Evolutionary conservation across 2,888 invertebrate genomes (phyloP).

Genomic region (Schizaphis graminum): DNA sequence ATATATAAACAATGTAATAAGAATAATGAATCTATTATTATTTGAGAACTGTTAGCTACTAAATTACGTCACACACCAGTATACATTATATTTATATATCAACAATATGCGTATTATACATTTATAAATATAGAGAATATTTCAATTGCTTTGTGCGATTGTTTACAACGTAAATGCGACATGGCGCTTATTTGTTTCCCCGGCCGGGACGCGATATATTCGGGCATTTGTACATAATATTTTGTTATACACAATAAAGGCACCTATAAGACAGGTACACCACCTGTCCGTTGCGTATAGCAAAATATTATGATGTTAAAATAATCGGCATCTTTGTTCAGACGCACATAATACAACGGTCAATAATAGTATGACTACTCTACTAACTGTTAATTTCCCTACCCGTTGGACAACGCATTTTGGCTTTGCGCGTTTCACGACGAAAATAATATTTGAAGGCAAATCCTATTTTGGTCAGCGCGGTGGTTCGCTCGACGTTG

Average conservation of each 20-base stretch:
- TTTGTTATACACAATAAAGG: neutral
- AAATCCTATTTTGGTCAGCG: slow-evolving; percentile 66
- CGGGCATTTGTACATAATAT: neutral
- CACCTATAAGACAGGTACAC: neutral
- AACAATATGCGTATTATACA: neutral
- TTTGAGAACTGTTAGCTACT: neutral
- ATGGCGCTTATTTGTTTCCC: neutral
- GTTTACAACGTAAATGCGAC: neutral
- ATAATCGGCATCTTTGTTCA: slow-evolving; percentile 15
- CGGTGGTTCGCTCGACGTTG: slow-evolving; percentile 53
- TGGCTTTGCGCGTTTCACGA: slow-evolving; percentile 65
- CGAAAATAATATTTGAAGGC: slow-evolving; percentile 65
- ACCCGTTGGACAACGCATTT: slow-evolving; percentile 59
- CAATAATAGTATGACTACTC: slow-evolving; percentile 7
- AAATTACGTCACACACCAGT: neutral
- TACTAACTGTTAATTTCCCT: slow-evolving; percentile 45
- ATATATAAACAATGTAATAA: neutral
- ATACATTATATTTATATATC: neutral
- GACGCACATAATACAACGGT: slow-evolving; percentile 25
- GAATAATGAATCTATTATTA: neutral
- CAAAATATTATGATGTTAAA: neutral
- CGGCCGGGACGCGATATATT: neutral
- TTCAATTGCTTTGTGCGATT: neutral
- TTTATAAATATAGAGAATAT: neutral
- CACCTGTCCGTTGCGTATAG: neutral